A percentile compares a stretch with the other conserved stretches of the same genome.
These are phyloP conservation scores for Glareola pratincola DNA, from an alignment of 2,113 vertebrate genomes.

Conservation along the genomic window DNA sequence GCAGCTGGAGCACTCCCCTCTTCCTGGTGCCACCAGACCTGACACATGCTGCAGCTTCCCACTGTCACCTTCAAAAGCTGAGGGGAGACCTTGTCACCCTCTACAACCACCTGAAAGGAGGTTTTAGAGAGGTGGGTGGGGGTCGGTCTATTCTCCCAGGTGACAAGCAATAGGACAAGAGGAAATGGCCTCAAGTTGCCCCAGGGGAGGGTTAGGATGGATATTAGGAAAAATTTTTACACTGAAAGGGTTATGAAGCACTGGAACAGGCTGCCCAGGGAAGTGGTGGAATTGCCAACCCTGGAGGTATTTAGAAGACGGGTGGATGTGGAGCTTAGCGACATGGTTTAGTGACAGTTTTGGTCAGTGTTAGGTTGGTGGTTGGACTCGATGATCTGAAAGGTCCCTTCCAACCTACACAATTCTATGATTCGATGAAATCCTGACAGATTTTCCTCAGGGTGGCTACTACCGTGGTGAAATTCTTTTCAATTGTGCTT, in stretches of 20 bases:
- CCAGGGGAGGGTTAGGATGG: not conserved
- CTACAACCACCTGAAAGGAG: not conserved
- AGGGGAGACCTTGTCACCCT: not conserved
- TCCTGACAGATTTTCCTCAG: not conserved
- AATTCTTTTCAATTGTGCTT: not conserved
- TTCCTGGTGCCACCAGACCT: not conserved
- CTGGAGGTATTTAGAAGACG: not conserved
- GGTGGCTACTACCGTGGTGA: not conserved
- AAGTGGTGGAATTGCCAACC: not conserved
- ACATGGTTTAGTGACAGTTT: not conserved
- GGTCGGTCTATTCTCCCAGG: not conserved
- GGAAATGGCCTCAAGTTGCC: too few species aligned
- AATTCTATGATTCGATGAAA: not conserved
- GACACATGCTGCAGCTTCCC: rapidly evolving
- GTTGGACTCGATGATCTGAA: not conserved
- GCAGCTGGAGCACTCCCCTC: not conserved
- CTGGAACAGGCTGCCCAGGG: too few species aligned
- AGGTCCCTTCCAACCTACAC: not conserved
- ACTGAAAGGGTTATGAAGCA: too few species aligned
- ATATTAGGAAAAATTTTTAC: not conserved
- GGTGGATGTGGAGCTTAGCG: not conserved
- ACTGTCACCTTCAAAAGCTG: not conserved
- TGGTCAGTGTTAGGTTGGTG: not conserved
- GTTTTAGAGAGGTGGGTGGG: too few species aligned
- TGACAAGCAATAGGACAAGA: too few species aligned